Conservation (phyloP, 2,888 invertebrate species). For the Enoplolaimus lenunculus region DNA sequence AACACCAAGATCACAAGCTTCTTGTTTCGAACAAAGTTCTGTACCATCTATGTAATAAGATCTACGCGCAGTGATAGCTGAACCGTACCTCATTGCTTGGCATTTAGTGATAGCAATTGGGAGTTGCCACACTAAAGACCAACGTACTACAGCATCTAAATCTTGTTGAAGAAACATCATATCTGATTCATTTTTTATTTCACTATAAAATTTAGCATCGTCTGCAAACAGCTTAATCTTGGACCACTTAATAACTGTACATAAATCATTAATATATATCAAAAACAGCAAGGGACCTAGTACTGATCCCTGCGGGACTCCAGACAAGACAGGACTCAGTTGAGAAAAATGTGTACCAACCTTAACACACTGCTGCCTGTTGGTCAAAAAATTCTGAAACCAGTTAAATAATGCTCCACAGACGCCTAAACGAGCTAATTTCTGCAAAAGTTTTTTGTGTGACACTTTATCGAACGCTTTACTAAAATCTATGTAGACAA, state of each 20-base stretch:
- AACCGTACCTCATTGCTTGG: no score
- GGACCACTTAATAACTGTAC: not conserved
- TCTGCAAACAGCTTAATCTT: not conserved
- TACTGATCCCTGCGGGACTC: not conserved
- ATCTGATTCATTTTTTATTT: no score
- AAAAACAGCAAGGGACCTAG: not conserved
- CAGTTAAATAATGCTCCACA: not conserved
- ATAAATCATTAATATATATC: conserved; percentile 6
- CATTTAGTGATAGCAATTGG: no score
- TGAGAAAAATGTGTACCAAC: not conserved
- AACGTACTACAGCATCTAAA: no score
- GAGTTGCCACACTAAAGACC: no score
- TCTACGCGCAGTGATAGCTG: no score
- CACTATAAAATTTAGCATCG: not conserved
- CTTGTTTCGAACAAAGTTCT: no score
- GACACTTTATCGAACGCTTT: conserved; percentile 11
- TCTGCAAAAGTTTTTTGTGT: not conserved
- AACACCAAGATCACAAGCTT: no score
- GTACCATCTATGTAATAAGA: no score
- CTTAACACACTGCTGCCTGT: no score
- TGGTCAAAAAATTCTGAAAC: not conserved
- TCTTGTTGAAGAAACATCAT: no score
- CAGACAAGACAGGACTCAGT: no score
- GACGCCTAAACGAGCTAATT: not conserved
- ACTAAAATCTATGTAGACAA: conserved; percentile 13